These are phyloP conservation scores for Silurus meridionalis DNA, from an alignment of 2,113 vertebrate species.

Conservation along the genomic window DNA sequence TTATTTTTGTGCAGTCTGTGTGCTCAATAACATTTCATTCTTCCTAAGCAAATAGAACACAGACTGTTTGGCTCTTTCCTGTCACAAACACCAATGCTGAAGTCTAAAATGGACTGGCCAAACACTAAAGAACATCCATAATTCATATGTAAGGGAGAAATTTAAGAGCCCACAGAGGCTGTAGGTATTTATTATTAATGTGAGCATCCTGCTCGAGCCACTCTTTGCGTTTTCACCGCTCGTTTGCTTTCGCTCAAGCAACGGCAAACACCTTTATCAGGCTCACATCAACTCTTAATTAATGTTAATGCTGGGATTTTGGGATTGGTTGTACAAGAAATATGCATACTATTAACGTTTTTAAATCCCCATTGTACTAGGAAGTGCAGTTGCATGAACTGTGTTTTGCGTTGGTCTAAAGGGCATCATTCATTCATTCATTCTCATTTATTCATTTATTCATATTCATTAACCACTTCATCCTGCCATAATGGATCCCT, in stretches of 20 bases:
- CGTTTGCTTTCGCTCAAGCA: conserved; percentile 71
- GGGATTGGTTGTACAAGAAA: conserved; percentile 62
- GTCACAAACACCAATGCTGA: conserved; percentile 73
- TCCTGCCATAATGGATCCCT: background rate
- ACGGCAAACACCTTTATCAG: conserved; percentile 65
- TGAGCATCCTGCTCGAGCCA: conserved; percentile 72
- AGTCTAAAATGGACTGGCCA: conserved; percentile 75
- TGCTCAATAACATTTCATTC: conserved; percentile 35
- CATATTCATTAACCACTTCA: background rate
- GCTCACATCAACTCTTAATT: conserved; percentile 70
- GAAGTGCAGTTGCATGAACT: background rate
- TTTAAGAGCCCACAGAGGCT: conserved; percentile 80
- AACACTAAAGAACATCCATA: conserved; percentile 88
- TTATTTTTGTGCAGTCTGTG: conserved; percentile 17
- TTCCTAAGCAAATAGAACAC: conserved; percentile 60
- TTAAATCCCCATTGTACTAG: background rate
- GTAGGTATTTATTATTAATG: conserved; percentile 88
- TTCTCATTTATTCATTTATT: background rate
- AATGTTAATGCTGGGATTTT: conserved; percentile 69
- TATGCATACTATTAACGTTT: background rate
- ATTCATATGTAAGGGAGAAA: conserved; percentile 85
- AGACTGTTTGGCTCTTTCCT: conserved; percentile 75
- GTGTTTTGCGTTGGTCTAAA: background rate
- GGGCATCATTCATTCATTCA: background rate
- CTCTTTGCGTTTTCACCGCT: conserved; percentile 73